Base-by-base conservation (phyloP, 2,888 invertebrate species). In the Argyra leucocephala region DNA sequence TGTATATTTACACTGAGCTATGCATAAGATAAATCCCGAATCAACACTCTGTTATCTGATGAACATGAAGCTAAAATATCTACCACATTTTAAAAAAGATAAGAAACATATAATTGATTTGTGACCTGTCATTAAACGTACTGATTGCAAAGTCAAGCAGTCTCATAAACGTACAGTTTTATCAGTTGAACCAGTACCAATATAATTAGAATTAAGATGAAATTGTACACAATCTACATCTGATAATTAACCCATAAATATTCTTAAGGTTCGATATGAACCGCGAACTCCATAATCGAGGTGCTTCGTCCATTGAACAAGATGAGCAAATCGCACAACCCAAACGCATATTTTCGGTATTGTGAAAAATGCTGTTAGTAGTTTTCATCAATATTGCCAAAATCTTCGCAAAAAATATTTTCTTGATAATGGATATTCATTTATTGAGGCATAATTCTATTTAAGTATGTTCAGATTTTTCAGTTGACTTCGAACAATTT, bases 151-250 rank as follows among this genome's bases (percentile, higher is more conserved):
- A 23, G 88, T 90, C 15, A 91, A 84, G 67, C 95, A 90, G 80
- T 99, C 99, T 96, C 96, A 99, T 5, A 99, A 78, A 67, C 98
- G 86, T 0, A 99, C 90, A 2, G 93, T 91, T 72, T 97, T 86
- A 78, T 98, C 98, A 74, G 94, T 93, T 1, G 96, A 96, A 1
- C 97, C 97, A 6, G 95, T 94, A 1, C 96, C 98, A 36, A 99
- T 83, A 75, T 99, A 99, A 81, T 99, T 99, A 4, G 96, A 95
- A 81, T 99, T 99, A 0, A 99, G 99, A 82, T 99, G 99, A 77
- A 98, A 99, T 76, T 94, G 90, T 15, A 97, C 85, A 74, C 93
- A 91, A 79, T 96, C 96, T 59, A 98, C 93, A 79, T 97, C 97
- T 0, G 96, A 89, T 67, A 93, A 88, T 81, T 98, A 97, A 1